Percentiles rank a stretch among this genome's conserved stretches.
These are phyloP conservation scores for Camelus dromedarius DNA, from an alignment of 2,113 vertebrate species.

Conservation along the genomic window DNA sequence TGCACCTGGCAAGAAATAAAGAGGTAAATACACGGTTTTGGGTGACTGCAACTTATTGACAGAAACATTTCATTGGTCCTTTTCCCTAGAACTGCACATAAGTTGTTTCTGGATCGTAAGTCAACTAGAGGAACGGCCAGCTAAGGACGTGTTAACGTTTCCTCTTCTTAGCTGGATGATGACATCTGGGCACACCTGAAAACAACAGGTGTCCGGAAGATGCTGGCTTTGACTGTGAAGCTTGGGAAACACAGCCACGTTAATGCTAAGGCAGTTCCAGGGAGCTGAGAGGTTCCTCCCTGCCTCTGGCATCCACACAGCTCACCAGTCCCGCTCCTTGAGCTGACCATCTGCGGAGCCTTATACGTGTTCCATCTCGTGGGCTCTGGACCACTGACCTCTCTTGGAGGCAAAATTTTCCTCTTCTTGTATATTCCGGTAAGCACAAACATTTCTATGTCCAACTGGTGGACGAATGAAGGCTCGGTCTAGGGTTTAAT, in stretches of 20 bases:
- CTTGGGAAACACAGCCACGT: background rate
- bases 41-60: background rate
- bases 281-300: background rate
- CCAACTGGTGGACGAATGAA: background rate
- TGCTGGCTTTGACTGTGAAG: background rate
- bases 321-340: background rate
- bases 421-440: background rate
- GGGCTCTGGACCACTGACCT: background rate
- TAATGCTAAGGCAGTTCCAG: slow-evolving; percentile 23
- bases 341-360: background rate
- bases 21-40: background rate
- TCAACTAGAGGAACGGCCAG: background rate
- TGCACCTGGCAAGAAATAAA: slow-evolving; percentile 10
- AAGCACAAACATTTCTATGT: background rate
- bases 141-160: background rate
- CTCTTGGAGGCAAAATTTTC: slow-evolving; percentile 5
- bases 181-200: slow-evolving; percentile 29
- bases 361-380: background rate
- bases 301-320: background rate
- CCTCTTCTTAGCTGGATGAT: slow-evolving; percentile 9
- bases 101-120: background rate
- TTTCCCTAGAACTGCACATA: background rate
- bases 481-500: background rate
- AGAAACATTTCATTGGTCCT: background rate
- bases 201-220: slow-evolving; percentile 46